Conservation (phyloP, 2,797 vertebrate genomes). For the Ceyx erithaca region DNA sequence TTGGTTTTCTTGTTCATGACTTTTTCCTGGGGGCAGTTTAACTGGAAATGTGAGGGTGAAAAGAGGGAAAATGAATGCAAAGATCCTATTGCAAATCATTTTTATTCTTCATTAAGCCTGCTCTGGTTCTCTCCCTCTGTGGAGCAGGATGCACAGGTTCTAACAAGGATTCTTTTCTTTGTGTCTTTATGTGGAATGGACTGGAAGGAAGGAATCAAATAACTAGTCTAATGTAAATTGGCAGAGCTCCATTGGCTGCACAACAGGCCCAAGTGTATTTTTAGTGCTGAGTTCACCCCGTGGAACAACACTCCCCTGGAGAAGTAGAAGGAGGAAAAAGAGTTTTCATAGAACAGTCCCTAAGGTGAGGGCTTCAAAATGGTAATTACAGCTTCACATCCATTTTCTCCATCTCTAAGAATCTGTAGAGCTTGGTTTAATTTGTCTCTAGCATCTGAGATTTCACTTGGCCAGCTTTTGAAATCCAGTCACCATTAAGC, state of each 20-base stretch:
- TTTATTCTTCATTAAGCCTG: slow-evolving; percentile 23
- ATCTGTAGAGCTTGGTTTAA: background rate
- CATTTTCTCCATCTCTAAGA: background rate
- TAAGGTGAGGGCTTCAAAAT: background rate
- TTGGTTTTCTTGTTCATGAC: background rate
- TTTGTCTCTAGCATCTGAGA: background rate
- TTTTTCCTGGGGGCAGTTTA: background rate
- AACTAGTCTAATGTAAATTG: slow-evolving; percentile 59
- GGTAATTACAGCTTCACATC: background rate
- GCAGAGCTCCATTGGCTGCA: slow-evolving; percentile 30
- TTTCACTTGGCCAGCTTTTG: background rate
- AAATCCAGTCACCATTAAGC: background rate
- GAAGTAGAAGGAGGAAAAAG: background rate
- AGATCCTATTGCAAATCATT: background rate
- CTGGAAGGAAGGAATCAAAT: slow-evolving; percentile 69
- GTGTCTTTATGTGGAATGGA: slow-evolving; percentile 36
- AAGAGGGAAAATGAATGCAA: background rate
- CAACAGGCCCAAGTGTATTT: slow-evolving; percentile 51
- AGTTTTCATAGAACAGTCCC: background rate
- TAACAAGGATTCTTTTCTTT: slow-evolving; percentile 50
- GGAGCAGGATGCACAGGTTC: slow-evolving; percentile 21
- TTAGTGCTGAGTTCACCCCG: slow-evolving; percentile 15
- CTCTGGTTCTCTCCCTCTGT: background rate
- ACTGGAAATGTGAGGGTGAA: background rate
- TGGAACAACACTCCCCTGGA: background rate